Evolutionary conservation across 2,888 invertebrate genomes (phyloP).

Genomic region (Dilophus febrilis): DNA sequence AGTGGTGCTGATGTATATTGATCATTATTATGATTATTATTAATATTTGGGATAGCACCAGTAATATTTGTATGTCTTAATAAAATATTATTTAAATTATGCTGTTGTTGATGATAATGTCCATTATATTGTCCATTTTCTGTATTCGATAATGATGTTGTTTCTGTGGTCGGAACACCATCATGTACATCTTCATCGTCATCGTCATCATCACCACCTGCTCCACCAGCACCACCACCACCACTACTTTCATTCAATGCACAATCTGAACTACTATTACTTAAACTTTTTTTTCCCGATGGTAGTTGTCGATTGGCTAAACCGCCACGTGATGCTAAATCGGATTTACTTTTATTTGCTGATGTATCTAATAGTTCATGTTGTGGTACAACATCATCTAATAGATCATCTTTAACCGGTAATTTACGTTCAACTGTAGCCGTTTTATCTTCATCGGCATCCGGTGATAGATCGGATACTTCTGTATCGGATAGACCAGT

Average conservation of each 20-base stretch:
- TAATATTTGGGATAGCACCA: too few relatives aligned
- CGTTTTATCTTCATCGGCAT: constrained; percentile 50
- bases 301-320: constrained; percentile 57
- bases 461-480: constrained; percentile 66
- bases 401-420: constrained; percentile 52
- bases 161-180: constrained; percentile 35
- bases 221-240: constrained; percentile 25
- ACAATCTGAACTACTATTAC: constrained; percentile 54
- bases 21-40: constrained; percentile 1
- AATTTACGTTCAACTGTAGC: constrained; percentile 56
- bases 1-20: constrained; percentile 14
- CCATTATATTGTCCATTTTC: constrained; percentile 21
- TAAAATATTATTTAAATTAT: not conserved
- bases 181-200: constrained; percentile 20
- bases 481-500: constrained; percentile 75
- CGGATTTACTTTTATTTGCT: constrained; percentile 67
- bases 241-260: constrained; percentile 52
- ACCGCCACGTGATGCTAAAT: constrained; percentile 65
- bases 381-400: constrained; percentile 76
- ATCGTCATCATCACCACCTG: constrained; percentile 25
- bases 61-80: not conserved
- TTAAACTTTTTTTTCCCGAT: constrained; percentile 34
- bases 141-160: constrained; percentile 22
- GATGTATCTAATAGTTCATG: constrained; percentile 76
- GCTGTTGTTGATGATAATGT: constrained; percentile 9